Base-by-base conservation (phyloP, 2,888 invertebrate species). In the Idaea straminata region DNA sequence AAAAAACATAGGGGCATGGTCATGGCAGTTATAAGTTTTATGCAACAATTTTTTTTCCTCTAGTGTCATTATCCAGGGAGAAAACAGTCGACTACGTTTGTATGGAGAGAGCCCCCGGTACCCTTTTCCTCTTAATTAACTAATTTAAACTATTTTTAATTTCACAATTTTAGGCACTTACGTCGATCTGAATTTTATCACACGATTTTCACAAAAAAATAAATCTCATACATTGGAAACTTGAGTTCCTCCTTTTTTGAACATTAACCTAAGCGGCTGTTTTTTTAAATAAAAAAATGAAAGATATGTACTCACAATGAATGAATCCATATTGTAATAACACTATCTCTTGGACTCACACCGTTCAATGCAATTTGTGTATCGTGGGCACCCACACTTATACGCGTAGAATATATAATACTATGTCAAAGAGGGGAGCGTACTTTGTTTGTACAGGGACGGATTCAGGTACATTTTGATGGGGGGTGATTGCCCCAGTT, bases 381-480 rank as follows among this genome's bases (percentile, higher is more conserved):
- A 62, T 70, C 72, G 74, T 72, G 80, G 67, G 75, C 76, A 66
- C 65, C 72, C 71, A 65, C 77, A 84, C 88, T 89, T 90, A 90
- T 90, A 89, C 84, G 85, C 87, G 77, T 85, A 85, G 84, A 85
- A 83, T 87, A 75, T 84, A 86, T 84, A 83, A 83, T 80, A 79
- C 34, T 25, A 10, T 15, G 34, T 16, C 25, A 61, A 61, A 68
- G 67, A 61, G 65, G 63, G 68, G 70, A 82, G 71, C 67, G 58
- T 68, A 74, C 75, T 75, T 25, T 6, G 59, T 13, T 6, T 13
- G 34, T 59, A 59, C 59, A 34, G 59, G 59, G 59, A 5, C 5
- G 59, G 34, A 34, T 25, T 16, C 5, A 7, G 34, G 59, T 13
- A 47, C 5, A 47, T 10, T 13, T 47, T 13, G 5, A 7, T 10